Evolutionary conservation across 1,140 invertebrate genomes (phyloP).

Genomic region (Zaprionus africanus): DNA sequence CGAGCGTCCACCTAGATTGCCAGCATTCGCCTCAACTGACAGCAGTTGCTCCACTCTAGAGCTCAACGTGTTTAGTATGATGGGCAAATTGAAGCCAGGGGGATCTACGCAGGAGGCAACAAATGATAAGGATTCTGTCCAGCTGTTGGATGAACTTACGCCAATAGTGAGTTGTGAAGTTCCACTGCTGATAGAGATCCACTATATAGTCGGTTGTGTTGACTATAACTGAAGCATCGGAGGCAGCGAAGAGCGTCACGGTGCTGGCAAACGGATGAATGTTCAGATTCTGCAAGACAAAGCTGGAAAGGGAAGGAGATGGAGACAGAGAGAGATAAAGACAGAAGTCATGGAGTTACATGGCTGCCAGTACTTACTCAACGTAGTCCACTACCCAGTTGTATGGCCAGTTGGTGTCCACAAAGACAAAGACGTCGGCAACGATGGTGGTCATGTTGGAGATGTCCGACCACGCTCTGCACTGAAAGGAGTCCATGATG

Average conservation of each 20-base stretch:
- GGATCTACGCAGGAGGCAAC: constrained; percentile 40
- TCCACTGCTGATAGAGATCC: constrained; percentile 86
- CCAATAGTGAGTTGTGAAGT: constrained; percentile 85
- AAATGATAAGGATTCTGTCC: background rate
- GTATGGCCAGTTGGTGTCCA: constrained; percentile 88
- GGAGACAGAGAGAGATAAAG: background rate
- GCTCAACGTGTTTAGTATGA: constrained; percentile 83
- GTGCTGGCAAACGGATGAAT: constrained; percentile 88
- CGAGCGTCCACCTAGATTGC: constrained; percentile 85
- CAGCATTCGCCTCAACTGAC: constrained; percentile 76
- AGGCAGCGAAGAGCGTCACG: constrained; percentile 88
- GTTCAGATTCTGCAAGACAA: constrained; percentile 88
- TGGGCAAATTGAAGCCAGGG: constrained; percentile 85
- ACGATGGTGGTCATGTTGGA: constrained; percentile 84
- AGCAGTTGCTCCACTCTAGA: constrained; percentile 81
- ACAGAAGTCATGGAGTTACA: background rate
- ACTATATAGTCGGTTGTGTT: constrained; percentile 86
- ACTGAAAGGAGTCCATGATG: constrained; percentile 58
- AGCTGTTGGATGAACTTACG: constrained; percentile 82
- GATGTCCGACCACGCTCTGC: constrained; percentile 58
- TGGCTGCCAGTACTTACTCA: constrained; percentile 83
- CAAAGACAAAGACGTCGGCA: constrained; percentile 87
- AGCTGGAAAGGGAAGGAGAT: constrained; percentile 71
- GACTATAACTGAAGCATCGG: constrained; percentile 86
- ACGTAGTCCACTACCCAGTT: constrained; percentile 86